These are phyloP conservation scores for Alcedo quadribrachys DNA, from an alignment of 2,797 vertebrate genomes.

Conservation along the genomic window DNA sequence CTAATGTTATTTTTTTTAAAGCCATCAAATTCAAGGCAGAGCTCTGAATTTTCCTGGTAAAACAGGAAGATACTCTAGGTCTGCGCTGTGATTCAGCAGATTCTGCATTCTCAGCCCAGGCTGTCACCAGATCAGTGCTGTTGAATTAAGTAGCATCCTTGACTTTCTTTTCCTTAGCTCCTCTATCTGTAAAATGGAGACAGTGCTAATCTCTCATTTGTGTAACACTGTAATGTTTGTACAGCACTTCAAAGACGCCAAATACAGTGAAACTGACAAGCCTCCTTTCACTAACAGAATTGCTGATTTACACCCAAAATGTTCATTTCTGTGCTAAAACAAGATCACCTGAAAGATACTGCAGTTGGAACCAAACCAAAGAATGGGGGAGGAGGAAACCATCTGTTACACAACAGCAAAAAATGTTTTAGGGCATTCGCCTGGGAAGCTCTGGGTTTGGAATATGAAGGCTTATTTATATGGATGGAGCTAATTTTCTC, in stretches of 20 bases:
- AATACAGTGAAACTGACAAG: conserved; percentile 50
- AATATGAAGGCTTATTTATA: conserved; percentile 49
- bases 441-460: conserved; percentile 50
- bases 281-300: not conserved
- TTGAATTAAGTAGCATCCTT: conserved; percentile 39
- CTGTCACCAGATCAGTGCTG: conserved; percentile 40
- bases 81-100: conserved; percentile 54
- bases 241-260: conserved; percentile 30
- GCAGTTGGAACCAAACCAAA: conserved; percentile 38
- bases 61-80: not conserved
- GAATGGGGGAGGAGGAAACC: conserved; percentile 58
- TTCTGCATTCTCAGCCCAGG: conserved; percentile 10
- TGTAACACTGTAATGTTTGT: conserved; percentile 7
- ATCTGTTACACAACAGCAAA: conserved; percentile 69
- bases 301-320: conserved; percentile 57
- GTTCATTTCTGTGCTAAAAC: conserved; percentile 64
- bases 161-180: conserved; percentile 11
- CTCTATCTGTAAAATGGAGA: conserved; percentile 19
- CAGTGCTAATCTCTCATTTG: conserved; percentile 33
- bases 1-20: conserved; percentile 6
- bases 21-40: not conserved
- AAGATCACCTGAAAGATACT: conserved; percentile 69
- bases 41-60: not conserved
- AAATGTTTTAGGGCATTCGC: conserved; percentile 28
- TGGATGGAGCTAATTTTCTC: conserved; percentile 46